phyloP scores from a whole-genome alignment of 1,140 invertebrate species.

The Dendrolimus punctatus region DNA sequence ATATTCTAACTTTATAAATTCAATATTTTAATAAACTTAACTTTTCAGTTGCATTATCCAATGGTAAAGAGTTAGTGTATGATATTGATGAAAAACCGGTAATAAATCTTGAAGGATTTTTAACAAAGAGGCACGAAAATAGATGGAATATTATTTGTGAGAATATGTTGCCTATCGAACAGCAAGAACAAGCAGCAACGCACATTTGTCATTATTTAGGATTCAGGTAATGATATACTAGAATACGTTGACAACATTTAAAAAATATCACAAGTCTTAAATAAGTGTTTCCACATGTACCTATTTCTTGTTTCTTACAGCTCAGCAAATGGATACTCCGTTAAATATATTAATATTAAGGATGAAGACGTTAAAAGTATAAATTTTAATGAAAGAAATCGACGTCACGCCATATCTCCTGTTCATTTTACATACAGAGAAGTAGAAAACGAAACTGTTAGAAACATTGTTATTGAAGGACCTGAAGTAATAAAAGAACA shows the following conservation, averaged over 20 bases:
- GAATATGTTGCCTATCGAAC: constrained; percentile 45
- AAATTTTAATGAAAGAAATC: constrained; percentile 22
- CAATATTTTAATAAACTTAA: constrained; percentile 1
- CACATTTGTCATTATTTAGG: constrained; percentile 76
- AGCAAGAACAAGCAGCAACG: constrained; percentile 51
- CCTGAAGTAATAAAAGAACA: constrained; percentile 48
- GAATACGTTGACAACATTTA: too few relatives aligned
- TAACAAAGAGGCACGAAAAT: constrained; percentile 72
- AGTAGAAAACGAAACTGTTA: constrained; percentile 17
- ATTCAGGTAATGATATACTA: constrained; percentile 62
- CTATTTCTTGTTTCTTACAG: constrained; percentile 26
- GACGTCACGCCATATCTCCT: constrained; percentile 23
- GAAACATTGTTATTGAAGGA: constrained; percentile 34
- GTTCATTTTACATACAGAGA: constrained; percentile 41
- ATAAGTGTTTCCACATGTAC: too few relatives aligned
- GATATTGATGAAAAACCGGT: constrained; percentile 74
- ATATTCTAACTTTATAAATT: neutral
- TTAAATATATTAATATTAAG: constrained; percentile 56
- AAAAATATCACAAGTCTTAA: too few relatives aligned
- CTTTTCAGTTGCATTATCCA: constrained; percentile 76
- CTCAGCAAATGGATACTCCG: constrained; percentile 43
- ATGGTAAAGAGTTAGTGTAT: constrained; percentile 73
- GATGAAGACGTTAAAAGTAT: constrained; percentile 23
- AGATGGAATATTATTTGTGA: constrained; percentile 77
- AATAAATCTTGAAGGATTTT: constrained; percentile 73